Percentiles rank a stretch among this genome's conserved stretches.
Conservation (phyloP, 2,888 invertebrate species). For the Erynnis tages region DNA sequence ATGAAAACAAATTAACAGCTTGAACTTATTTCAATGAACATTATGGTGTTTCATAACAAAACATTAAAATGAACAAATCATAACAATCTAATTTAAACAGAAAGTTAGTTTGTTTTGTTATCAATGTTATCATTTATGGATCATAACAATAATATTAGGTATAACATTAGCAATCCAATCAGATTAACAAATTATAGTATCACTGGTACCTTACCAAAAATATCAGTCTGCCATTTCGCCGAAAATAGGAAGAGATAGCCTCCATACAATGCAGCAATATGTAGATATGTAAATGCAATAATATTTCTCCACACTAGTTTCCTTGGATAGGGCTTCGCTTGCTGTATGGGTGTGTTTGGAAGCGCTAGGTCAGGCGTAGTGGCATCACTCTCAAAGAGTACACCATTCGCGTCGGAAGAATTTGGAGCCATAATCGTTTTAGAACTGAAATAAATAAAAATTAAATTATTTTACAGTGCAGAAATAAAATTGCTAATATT, state of each 20-base stretch:
- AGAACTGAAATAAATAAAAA: slow-evolving; percentile 37
- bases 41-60: no score
- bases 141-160: no score
- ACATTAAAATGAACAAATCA: no score
- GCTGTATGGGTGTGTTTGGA: slow-evolving; percentile 55
- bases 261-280: slow-evolving; percentile 88
- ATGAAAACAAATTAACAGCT: no score
- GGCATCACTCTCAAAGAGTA: slow-evolving; percentile 73
- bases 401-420: slow-evolving; percentile 65
- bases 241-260: slow-evolving; percentile 86
- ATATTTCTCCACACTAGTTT: slow-evolving; percentile 92
- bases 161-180: no score
- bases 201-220: slow-evolving; percentile 83
- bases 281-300: slow-evolving; percentile 88
- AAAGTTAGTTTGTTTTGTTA: no score
- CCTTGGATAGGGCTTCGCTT: slow-evolving; percentile 79
- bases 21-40: no score
- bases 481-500: no score
- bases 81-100: no score
- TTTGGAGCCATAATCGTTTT: slow-evolving; percentile 69
- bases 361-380: slow-evolving; percentile 71
- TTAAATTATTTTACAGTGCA: no score
- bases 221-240: slow-evolving; percentile 86
- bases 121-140: no score
- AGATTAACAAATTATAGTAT: background rate